A percentile compares a stretch with the other conserved stretches of the same genome.
Evolutionary conservation across 92 coral and sea anemone genomes (phyloP).

Genomic region (Micromussa lordhowensis): DNA sequence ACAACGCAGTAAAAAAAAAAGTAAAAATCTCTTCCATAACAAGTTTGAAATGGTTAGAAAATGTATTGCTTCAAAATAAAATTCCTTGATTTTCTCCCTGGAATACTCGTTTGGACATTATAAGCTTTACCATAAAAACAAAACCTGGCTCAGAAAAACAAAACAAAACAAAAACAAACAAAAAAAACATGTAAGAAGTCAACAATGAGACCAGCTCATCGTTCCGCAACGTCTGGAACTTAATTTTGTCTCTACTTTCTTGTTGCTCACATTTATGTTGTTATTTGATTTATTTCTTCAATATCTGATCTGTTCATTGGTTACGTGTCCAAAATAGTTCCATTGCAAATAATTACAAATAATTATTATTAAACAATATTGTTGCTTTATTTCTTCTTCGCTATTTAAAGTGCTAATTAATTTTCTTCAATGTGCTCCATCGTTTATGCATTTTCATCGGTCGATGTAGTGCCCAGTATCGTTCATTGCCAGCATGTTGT

Average conservation of each 20-base stretch:
- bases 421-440: not conserved
- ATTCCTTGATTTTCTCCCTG: not conserved
- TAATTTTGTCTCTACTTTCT: not conserved
- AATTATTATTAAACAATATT: not conserved
- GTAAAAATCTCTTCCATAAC: not conserved
- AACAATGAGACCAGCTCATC: slow-evolving; percentile 13
- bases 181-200: no score
- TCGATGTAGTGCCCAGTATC: not conserved
- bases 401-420: not conserved
- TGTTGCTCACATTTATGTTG: not conserved
- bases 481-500: not conserved
- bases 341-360: no score
- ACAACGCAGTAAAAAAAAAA: not conserved
- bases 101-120: not conserved
- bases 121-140: not conserved
- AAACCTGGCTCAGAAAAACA: not conserved
- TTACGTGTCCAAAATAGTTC: no score
- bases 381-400: not conserved
- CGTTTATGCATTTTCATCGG: not conserved
- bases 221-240: not conserved
- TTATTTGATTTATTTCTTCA: not conserved
- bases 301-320: not conserved
- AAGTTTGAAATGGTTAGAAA: not conserved
- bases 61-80: not conserved
- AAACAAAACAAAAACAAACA: no score